A percentile compares a stretch with the other conserved stretches of the same genome.
Conservation (phyloP, 2,797 vertebrate genomes). For the Spinus olivaceus region DNA sequence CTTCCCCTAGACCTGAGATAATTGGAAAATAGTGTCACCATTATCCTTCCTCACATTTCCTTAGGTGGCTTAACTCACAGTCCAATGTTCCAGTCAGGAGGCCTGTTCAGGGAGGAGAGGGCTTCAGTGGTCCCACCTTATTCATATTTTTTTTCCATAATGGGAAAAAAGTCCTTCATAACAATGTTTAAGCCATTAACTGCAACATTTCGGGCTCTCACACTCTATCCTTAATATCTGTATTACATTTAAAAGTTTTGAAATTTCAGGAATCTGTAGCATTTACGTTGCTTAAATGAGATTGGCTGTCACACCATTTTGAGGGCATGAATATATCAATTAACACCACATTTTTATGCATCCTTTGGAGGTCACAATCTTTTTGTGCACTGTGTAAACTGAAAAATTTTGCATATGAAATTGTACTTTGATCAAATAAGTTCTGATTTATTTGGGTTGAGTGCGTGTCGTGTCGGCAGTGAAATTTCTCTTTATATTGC, state of each 20-base stretch:
- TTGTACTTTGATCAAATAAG: not conserved
- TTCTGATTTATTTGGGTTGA: conserved; percentile 12
- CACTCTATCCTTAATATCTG: not conserved
- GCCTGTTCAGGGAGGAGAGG: rapidly evolving
- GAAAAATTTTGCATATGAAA: not conserved
- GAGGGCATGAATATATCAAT: not conserved
- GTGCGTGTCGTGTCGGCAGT: not conserved
- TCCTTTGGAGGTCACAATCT: not conserved
- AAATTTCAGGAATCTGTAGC: not conserved
- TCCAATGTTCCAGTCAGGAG: not conserved
- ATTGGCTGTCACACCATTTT: not conserved
- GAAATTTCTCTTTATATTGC: not conserved
- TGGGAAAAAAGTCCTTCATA: not conserved
- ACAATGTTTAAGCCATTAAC: not conserved
- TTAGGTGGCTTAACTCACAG: not conserved
- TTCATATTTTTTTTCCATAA: not conserved
- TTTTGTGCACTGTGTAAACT: not conserved
- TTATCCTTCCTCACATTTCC: not conserved
- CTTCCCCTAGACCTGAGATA: not conserved
- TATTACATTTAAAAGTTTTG: not conserved
- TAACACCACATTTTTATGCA: not conserved
- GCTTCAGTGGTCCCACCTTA: rapidly evolving
- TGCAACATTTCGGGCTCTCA: not conserved
- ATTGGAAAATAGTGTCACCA: not conserved
- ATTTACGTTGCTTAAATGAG: not conserved